phyloP scores from a whole-genome alignment of 1,140 invertebrate species.

The Adoxophyes honmai region DNA sequence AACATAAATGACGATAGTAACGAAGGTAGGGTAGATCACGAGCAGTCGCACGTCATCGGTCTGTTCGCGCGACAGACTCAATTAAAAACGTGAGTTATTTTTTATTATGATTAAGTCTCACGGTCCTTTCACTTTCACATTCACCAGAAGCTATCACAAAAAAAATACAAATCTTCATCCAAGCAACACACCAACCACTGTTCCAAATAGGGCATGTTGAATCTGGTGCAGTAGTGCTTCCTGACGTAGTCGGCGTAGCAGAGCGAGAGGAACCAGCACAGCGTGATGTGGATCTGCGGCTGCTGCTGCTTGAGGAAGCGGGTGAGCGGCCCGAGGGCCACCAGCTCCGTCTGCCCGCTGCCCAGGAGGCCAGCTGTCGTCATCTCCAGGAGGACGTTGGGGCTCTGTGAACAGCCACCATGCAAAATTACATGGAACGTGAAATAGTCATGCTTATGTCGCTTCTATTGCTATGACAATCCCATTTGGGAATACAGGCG shows the following conservation, averaged over 20 bases:
- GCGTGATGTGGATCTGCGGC: conserved; percentile 66
- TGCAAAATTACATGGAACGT: background rate
- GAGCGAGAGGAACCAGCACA: conserved; percentile 67
- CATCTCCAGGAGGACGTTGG: conserved; percentile 58
- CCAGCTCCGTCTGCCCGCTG: conserved; percentile 35
- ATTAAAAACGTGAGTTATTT: too few relatives aligned
- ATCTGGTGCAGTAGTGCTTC: conserved; percentile 58
- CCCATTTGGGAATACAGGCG: too few relatives aligned
- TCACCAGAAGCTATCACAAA: too few relatives aligned
- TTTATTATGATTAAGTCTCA: too few relatives aligned
- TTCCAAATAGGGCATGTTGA: conserved; percentile 65
- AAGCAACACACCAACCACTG: conserved; percentile 49
- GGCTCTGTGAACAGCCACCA: conserved; percentile 37
- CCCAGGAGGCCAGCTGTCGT: conserved; percentile 61
- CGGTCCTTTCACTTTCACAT: too few relatives aligned
- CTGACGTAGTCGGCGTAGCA: conserved; percentile 68
- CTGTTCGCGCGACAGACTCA: too few relatives aligned
- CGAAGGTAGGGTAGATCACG: too few relatives aligned
- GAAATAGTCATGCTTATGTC: too few relatives aligned
- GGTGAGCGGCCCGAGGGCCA: conserved; percentile 52
- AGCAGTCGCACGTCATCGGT: too few relatives aligned
- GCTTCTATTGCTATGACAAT: too few relatives aligned
- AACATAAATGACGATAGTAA: too few relatives aligned
- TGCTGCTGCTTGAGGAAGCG: conserved; percentile 61
- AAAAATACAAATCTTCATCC: background rate